phyloP scores from a whole-genome alignment of 2,888 invertebrate species.

The Unio delphinus region DNA sequence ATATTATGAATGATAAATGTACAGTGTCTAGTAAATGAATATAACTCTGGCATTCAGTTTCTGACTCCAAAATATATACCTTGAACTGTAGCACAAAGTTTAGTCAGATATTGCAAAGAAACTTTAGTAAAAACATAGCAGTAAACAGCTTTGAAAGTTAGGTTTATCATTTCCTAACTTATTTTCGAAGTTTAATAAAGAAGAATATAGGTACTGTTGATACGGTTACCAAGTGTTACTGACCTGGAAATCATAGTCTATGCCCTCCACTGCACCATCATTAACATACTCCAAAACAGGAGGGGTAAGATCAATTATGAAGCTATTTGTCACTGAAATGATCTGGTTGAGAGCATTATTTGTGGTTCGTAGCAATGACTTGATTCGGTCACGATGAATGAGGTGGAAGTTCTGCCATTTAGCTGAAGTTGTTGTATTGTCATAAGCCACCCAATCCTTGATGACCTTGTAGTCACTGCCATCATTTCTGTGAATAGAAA shows the following conservation, averaged over 20 bases:
- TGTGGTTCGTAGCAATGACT: slow-evolving; percentile 37
- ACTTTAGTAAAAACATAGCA: too few species aligned
- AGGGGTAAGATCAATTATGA: slow-evolving; percentile 54
- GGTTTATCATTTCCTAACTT: too few species aligned
- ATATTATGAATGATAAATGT: too few species aligned
- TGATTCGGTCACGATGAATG: slow-evolving; percentile 44
- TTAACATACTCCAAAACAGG: slow-evolving; percentile 37
- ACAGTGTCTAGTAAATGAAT: too few species aligned
- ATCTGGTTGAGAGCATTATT: slow-evolving; percentile 48
- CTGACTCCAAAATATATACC: too few species aligned
- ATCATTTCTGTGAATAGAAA: slow-evolving; percentile 2
- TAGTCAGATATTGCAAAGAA: too few species aligned
- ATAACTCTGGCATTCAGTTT: too few species aligned
- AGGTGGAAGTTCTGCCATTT: slow-evolving; percentile 52
- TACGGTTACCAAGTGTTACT: not conserved
- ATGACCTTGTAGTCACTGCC: slow-evolving; percentile 19
- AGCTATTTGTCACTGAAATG: slow-evolving; percentile 28
- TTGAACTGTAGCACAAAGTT: too few species aligned
- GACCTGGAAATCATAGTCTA: slow-evolving; percentile 49
- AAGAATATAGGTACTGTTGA: too few species aligned
- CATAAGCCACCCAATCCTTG: slow-evolving; percentile 31
- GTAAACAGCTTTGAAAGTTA: too few species aligned
- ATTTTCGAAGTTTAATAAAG: too few species aligned
- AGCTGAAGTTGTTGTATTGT: slow-evolving; percentile 22
- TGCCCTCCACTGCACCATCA: slow-evolving; percentile 32